Evolutionary conservation across 30 jellyfish, hydroid and myxozoan genomes (phyloP).

Genomic region (Hydractinia echinata): DNA sequence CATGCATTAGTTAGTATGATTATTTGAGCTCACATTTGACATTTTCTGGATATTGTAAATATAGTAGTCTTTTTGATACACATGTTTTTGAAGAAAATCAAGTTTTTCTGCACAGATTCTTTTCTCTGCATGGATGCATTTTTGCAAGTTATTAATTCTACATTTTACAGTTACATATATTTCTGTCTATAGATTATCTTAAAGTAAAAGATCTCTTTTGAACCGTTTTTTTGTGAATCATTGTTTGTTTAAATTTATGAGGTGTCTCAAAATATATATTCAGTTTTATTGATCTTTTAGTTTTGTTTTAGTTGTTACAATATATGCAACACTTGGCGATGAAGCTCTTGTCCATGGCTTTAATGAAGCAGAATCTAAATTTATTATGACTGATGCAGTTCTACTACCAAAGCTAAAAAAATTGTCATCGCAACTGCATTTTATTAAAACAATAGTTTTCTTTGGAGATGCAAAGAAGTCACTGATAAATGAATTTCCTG

Average conservation of each 20-base stretch:
- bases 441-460: conserved; percentile 55
- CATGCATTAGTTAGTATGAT: background rate
- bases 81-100: background rate
- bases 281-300: background rate
- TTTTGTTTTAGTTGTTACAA: conserved; percentile 64
- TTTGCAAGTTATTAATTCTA: too few species aligned
- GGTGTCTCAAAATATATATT: background rate
- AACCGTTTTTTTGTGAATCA: too few species aligned
- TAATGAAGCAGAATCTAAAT: conserved; percentile 72
- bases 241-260: too few species aligned
- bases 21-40: background rate
- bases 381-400: conserved; percentile 62
- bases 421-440: conserved; percentile 55
- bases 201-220: too few species aligned
- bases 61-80: background rate
- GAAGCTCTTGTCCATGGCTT: conserved; percentile 87
- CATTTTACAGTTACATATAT: too few species aligned
- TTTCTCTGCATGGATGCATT: too few species aligned
- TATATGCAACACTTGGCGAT: conserved; percentile 95
- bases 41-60: background rate
- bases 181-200: too few species aligned
- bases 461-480: conserved; percentile 81
- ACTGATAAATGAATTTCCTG: conserved; percentile 61
- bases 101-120: too few species aligned
- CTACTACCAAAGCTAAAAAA: conserved; percentile 70